Conservation (phyloP, 2,888 invertebrate species). For the Sepioteuthis lessoniana region DNA sequence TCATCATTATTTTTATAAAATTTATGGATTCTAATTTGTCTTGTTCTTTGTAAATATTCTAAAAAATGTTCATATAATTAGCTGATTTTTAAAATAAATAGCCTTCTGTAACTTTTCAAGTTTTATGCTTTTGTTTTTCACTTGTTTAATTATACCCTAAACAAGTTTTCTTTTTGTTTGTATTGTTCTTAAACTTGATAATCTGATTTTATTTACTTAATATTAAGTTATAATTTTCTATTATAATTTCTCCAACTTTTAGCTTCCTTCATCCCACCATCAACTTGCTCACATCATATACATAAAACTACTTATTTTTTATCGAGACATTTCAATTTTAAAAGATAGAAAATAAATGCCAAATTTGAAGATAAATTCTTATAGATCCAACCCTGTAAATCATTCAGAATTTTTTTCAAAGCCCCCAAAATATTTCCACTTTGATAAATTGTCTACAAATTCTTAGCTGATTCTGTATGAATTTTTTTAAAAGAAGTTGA, state of each 20-base stretch:
- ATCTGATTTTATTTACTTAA: neutral
- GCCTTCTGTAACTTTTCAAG: neutral
- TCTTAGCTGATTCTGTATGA: too few relatives aligned
- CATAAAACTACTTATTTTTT: neutral
- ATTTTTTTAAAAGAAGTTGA: too few relatives aligned
- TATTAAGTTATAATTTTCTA: neutral
- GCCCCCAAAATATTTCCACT: neutral
- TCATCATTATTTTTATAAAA: neutral
- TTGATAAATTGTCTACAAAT: too few relatives aligned
- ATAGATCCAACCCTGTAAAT: neutral
- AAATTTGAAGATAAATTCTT: neutral
- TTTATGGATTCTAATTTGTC: neutral
- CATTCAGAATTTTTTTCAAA: neutral
- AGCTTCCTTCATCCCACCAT: neutral
- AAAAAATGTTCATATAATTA: neutral
- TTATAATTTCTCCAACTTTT: neutral
- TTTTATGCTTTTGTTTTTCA: neutral
- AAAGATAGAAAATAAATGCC: neutral
- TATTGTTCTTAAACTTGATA: too few relatives aligned
- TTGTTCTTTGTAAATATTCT: neutral
- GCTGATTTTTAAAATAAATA: neutral
- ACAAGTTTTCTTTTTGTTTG: too few relatives aligned
- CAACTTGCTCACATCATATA: neutral
- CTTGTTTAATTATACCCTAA: neutral
- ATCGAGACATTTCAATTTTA: neutral